Conservation (phyloP, 2,888 invertebrate genomes). For the Keiferia lycopersicella region DNA sequence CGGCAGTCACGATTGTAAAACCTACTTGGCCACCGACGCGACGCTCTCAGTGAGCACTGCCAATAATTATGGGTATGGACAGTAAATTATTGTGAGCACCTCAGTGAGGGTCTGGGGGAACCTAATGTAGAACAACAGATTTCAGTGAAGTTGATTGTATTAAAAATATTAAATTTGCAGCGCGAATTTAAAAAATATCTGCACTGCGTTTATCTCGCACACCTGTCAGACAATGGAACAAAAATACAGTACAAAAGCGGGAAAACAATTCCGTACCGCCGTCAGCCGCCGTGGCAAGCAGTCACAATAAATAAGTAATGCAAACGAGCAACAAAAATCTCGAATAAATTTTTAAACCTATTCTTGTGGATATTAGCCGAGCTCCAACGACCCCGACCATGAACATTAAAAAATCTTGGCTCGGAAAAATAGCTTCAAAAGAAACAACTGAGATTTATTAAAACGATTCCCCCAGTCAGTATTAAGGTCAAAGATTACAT, state of each 20-base stretch:
- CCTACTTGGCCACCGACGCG: too few relatives aligned
- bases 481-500: conserved; percentile 25
- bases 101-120: too few relatives aligned
- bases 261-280: conserved; percentile 11
- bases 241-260: conserved; percentile 1
- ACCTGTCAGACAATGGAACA: conserved; percentile 2
- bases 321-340: conserved; percentile 21
- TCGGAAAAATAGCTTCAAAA: conserved; percentile 8
- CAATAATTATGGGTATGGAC: too few relatives aligned
- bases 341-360: conserved; percentile 18
- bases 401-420: conserved; percentile 21
- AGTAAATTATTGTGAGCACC: too few relatives aligned
- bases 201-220: conserved; percentile 1
- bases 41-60: too few relatives aligned
- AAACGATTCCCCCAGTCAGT: conserved; percentile 7
- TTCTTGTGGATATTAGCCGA: not conserved
- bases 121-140: too few relatives aligned
- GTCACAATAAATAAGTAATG: conserved; percentile 23
- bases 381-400: conserved; percentile 1
- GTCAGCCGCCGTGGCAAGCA: conserved; percentile 9
- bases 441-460: conserved; percentile 21
- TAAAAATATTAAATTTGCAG: too few relatives aligned
- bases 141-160: too few relatives aligned
- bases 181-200: not conserved
- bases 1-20: too few relatives aligned